These are phyloP conservation scores for Dryococelus australis DNA, from an alignment of 2,888 invertebrate species.

Conservation along the genomic window DNA sequence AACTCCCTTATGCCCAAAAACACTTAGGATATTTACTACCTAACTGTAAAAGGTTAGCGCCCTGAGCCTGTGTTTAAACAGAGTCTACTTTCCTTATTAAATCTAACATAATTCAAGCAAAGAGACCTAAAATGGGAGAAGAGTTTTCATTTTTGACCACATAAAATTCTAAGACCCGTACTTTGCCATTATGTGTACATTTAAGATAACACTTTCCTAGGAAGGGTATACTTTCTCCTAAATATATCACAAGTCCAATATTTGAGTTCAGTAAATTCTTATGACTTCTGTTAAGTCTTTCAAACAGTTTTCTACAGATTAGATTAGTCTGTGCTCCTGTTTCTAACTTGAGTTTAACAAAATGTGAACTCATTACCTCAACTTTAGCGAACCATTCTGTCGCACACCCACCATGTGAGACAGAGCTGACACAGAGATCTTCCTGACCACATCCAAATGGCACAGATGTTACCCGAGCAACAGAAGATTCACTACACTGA, in stretches of 20 bases:
- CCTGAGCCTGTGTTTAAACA: neutral
- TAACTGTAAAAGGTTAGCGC: neutral
- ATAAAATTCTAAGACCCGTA: neutral
- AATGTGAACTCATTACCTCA: neutral
- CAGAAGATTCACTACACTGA: neutral
- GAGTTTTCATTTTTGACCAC: neutral
- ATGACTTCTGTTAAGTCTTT: neutral
- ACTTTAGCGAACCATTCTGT: neutral
- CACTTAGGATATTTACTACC: neutral
- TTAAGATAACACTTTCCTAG: neutral
- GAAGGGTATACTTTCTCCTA: neutral
- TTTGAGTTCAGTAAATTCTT: neutral
- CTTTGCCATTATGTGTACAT: neutral
- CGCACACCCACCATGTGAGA: neutral
- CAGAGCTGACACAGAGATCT: neutral
- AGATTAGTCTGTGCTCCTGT: neutral
- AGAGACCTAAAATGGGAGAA: neutral
- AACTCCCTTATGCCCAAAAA: neutral
- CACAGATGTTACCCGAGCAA: neutral
- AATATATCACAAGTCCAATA: neutral
- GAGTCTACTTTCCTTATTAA: neutral
- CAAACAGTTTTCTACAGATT: neutral
- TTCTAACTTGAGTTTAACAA: neutral
- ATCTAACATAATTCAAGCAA: neutral
- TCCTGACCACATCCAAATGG: neutral